phyloP scores from a whole-genome alignment of 2,113 vertebrate species.

The Leucosticte australis region DNA sequence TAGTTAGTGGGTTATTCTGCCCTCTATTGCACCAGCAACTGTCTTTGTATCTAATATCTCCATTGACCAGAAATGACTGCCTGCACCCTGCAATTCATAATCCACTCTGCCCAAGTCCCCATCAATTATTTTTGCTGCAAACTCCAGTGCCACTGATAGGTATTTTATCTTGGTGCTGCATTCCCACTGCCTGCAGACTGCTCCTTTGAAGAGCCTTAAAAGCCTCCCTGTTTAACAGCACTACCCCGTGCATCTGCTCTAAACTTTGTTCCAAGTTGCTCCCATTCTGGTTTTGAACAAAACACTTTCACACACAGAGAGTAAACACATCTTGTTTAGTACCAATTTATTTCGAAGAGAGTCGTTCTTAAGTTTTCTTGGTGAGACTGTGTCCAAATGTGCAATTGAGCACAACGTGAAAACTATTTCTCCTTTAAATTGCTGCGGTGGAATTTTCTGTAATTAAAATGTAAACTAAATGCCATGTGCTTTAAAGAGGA shows the following conservation, averaged over 20 bases:
- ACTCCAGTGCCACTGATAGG: constrained; percentile 25
- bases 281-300: neutral
- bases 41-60: constrained; percentile 1
- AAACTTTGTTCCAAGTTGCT: constrained; percentile 39
- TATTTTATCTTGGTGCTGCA: constrained; percentile 65
- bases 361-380: neutral
- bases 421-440: neutral
- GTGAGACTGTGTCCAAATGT: neutral
- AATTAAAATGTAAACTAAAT: neutral
- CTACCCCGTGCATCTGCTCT: constrained; percentile 34
- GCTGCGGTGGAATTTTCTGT: neutral
- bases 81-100: constrained; percentile 41
- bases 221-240: neutral
- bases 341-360: neutral
- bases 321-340: constrained; percentile 13
- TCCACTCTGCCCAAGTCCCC: constrained; percentile 32
- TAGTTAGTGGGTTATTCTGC: neutral
- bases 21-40: neutral
- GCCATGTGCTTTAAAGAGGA: neutral
- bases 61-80: constrained; percentile 19
- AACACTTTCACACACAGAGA: neutral
- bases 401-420: neutral
- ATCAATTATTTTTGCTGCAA: constrained; percentile 62
- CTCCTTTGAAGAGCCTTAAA: constrained; percentile 64
- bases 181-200: constrained; percentile 53